Percentiles rank a stretch among this genome's conserved stretches.
These are phyloP conservation scores for Eleginops maclovinus DNA, from an alignment of 2,113 vertebrate genomes.

Conservation along the genomic window DNA sequence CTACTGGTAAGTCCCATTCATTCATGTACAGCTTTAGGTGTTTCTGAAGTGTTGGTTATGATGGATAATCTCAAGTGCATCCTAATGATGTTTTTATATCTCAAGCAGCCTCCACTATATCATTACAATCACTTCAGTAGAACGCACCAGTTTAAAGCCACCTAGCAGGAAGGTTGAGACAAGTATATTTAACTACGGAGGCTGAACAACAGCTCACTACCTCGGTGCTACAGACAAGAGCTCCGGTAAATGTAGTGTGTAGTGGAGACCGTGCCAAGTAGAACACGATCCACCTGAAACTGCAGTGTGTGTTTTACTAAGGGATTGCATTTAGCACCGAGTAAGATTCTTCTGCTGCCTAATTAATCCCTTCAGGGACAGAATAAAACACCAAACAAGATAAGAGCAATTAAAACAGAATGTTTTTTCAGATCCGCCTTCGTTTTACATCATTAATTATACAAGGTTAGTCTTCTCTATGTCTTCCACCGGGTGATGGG, in stretches of 20 bases:
- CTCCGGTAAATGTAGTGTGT: slow-evolving; percentile 6
- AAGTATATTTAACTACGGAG: background rate
- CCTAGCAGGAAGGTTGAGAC: background rate
- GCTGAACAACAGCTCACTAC: slow-evolving; percentile 30
- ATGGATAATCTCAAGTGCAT: slow-evolving; percentile 11
- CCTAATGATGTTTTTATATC: slow-evolving; percentile 20
- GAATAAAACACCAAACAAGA: slow-evolving; percentile 69
- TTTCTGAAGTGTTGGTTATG: slow-evolving; percentile 9
- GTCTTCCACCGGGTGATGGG: slow-evolving; percentile 58
- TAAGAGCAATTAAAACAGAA: slow-evolving; percentile 72
- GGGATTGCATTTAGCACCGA: slow-evolving; percentile 52
- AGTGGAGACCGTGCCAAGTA: slow-evolving; percentile 21
- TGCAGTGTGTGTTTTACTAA: slow-evolving; percentile 72
- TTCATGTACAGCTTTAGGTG: background rate
- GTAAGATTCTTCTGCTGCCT: slow-evolving; percentile 58
- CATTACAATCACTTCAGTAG: slow-evolving; percentile 25
- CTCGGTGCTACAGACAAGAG: slow-evolving; percentile 16
- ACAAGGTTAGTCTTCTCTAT: slow-evolving; percentile 64
- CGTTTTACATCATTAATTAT: slow-evolving; percentile 76
- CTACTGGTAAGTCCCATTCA: background rate
- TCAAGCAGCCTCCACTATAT: slow-evolving; percentile 10
- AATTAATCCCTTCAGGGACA: slow-evolving; percentile 74
- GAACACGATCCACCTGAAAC: slow-evolving; percentile 42
- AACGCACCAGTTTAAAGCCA: slow-evolving; percentile 3
- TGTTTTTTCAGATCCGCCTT: slow-evolving; percentile 50